These are phyloP conservation scores for Clinocottus analis DNA, from an alignment of 2,113 vertebrate genomes.

Conservation along the genomic window DNA sequence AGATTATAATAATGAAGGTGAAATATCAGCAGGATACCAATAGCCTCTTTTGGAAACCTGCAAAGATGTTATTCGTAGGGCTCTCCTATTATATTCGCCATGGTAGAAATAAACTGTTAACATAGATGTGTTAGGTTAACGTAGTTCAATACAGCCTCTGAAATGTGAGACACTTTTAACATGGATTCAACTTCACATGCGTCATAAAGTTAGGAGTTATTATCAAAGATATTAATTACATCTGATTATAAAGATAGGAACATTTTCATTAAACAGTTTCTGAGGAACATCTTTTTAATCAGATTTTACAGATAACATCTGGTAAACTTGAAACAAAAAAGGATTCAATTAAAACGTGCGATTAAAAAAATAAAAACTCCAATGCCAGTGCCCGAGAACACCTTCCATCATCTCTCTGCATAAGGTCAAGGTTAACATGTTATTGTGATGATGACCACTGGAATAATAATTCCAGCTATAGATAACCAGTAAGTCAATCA, in stretches of 20 bases:
- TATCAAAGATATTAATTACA: background rate
- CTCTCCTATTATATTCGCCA: slow-evolving; percentile 3
- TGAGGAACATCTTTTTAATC: too few species aligned
- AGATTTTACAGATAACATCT: background rate
- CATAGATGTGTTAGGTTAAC: background rate
- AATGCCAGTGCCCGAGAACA: too few species aligned
- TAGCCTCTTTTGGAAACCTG: background rate
- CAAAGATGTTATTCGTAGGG: slow-evolving; percentile 5
- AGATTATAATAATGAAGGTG: slow-evolving; percentile 7
- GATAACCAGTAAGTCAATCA: background rate
- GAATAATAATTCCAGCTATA: background rate
- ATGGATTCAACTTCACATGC: background rate
- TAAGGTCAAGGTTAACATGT: background rate
- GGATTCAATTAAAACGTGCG: background rate
- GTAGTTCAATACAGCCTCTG: too few species aligned
- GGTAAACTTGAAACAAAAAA: background rate
- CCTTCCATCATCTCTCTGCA: too few species aligned
- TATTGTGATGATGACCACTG: background rate
- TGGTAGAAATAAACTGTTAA: background rate
- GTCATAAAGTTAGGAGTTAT: background rate
- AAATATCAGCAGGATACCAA: slow-evolving; percentile 4
- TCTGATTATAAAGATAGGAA: background rate
- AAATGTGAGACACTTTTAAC: background rate
- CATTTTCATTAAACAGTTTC: too few species aligned
- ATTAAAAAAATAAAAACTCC: too few species aligned